Evolutionary conservation across 2,113 vertebrate species (phyloP), one percentile per base, ranked within the genome.

Genomic region (Heteronetta atricapilla): DNA sequence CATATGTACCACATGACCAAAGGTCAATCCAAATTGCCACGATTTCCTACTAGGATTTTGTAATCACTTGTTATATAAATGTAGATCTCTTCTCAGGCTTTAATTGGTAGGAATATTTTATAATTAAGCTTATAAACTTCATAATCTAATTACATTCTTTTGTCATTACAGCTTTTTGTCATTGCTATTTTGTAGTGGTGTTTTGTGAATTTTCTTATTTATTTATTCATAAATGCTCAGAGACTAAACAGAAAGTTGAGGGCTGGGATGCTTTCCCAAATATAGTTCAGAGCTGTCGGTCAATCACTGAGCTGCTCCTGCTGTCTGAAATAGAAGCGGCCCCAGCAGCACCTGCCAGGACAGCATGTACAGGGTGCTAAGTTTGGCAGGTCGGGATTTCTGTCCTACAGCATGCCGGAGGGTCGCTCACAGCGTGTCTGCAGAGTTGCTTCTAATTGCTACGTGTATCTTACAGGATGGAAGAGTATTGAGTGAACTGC

Each of bases 371-470:
- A 66, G 78, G 58, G 15, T 42, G 79, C 60, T 26, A 4, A 56
- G 36, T 56, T 48, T 64, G 85, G 53, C 50, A 67, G 28, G 58
- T 74, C 34, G 22, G 5, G 59, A 23, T 62, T 48, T 93, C 55
- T 14, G 8, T 69, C 70, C 0, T 10, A 13, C 85, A 87, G 53
- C 2, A 0, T 8, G 29, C 59, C 52, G 79, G 22, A 2, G 0
- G 67, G 33, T 63, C 67, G n/a, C 75, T 48, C 20, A 14, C 34
- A 20, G 58, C 55, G 44, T 22, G 2, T 72, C 55, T 3, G 0
- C 38, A n/a, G 67, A 76, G 82, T 2, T 67, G 11, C 21, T 83
- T 48, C 58, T 67, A 1, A 29, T 62, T 88, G 38, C n/a, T 62
- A 48, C 59, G 36, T 0, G 2, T 38, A 22, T 42, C 38, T 73